phyloP scores from a whole-genome alignment of 92 coral and sea anemone genomes.

The Palythoa heliodiscus region DNA sequence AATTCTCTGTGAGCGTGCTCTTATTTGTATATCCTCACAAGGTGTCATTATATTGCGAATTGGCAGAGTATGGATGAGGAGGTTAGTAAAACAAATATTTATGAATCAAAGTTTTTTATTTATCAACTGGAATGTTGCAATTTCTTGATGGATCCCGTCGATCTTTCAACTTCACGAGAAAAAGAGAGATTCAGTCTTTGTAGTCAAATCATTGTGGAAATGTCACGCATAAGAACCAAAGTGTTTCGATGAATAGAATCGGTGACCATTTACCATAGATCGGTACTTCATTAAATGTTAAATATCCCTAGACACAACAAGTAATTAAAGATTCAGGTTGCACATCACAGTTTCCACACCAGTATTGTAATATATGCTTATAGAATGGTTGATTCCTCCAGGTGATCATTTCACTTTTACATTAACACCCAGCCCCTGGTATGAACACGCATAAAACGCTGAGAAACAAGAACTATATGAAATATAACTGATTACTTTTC shows the following conservation, averaged over 20 bases:
- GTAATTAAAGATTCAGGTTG: background rate
- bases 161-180: background rate
- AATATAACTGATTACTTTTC: background rate
- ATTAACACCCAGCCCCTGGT: too few species aligned
- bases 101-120: background rate
- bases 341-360: too few species aligned
- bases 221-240: background rate
- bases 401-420: too few species aligned
- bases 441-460: background rate
- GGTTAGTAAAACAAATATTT: background rate
- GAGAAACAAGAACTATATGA: background rate
- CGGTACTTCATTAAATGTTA: background rate
- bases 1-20: background rate
- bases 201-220: background rate
- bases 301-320: background rate
- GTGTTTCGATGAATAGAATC: background rate
- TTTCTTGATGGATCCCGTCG: background rate
- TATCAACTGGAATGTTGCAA: background rate
- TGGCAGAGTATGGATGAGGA: background rate
- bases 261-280: background rate
- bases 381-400: background rate
- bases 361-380: background rate
- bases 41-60: conserved; percentile 2
- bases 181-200: conserved; percentile 2
- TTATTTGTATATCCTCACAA: background rate